A percentile compares a stretch with the other conserved stretches of the same genome.
phyloP scores from a whole-genome alignment of 2,797 vertebrate genomes.

The Coilia nasus region DNA sequence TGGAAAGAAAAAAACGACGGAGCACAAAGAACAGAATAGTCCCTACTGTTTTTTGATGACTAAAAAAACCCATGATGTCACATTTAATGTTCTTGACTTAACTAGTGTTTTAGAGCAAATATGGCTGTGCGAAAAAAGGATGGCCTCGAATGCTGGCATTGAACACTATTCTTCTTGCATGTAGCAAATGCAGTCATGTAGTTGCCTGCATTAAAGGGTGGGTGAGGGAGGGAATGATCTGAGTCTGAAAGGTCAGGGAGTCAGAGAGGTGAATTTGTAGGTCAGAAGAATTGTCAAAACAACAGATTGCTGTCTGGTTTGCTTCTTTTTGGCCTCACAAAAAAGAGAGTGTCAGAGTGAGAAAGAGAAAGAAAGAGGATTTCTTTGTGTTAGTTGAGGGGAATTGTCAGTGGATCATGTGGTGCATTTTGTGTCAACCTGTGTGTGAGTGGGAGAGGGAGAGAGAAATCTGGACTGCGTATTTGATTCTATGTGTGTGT shows the following conservation, averaged over 20 bases:
- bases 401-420: constrained; percentile 23
- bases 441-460: neutral
- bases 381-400: neutral
- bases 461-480: constrained; percentile 32
- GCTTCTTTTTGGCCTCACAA: neutral
- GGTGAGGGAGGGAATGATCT: neutral
- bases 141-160: neutral
- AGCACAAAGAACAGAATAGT: constrained; percentile 13
- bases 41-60: neutral
- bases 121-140: no score
- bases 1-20: neutral
- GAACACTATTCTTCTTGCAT: neutral
- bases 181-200: neutral
- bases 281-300: constrained; percentile 9
- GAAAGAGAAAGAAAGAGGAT: constrained; percentile 5
- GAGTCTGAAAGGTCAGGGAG: neutral
- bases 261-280: neutral
- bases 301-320: neutral
- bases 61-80: neutral
- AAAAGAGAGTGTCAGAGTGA: neutral
- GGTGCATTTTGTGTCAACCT: neutral
- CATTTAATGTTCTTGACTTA: neutral
- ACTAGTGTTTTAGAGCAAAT: neutral
- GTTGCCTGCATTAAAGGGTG: neutral
- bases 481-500: constrained; percentile 53